Percentiles rank a stretch among this genome's conserved stretches.
These are phyloP conservation scores for Ricordea florida DNA, from an alignment of 92 coral and sea anemone species.

Conservation along the genomic window DNA sequence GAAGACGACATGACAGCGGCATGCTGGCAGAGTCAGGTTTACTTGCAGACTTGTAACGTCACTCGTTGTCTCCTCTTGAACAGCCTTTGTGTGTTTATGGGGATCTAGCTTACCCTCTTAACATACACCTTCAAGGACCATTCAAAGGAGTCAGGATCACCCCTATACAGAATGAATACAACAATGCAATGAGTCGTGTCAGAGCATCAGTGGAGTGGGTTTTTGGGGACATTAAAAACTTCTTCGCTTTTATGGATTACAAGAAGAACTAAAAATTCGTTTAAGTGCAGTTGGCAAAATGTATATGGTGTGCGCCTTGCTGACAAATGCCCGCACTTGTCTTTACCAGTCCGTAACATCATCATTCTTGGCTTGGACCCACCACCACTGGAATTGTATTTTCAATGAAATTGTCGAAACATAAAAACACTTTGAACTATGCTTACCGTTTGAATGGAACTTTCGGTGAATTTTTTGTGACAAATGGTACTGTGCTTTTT, in stretches of 20 bases:
- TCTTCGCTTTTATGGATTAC: slow-evolving; percentile 46
- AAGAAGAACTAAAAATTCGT: slow-evolving; percentile 45
- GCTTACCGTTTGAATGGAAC: too few relatives aligned
- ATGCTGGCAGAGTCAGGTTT: slow-evolving; percentile 41
- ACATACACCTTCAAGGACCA: slow-evolving; percentile 41
- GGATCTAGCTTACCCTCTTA: slow-evolving; percentile 52
- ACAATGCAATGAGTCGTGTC: slow-evolving; percentile 28
- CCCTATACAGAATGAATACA: slow-evolving; percentile 33
- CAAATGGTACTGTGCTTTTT: too few relatives aligned
- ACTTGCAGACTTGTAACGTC: slow-evolving; percentile 26
- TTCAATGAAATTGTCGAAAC: slow-evolving; percentile 5
- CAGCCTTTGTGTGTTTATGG: slow-evolving; percentile 43
- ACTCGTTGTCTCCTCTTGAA: slow-evolving; percentile 13
- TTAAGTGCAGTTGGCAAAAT: slow-evolving; percentile 54
- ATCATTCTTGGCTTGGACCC: slow-evolving; percentile 36
- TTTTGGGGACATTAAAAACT: slow-evolving; percentile 28
- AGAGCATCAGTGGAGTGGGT: slow-evolving; percentile 28
- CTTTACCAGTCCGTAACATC: slow-evolving; percentile 39
- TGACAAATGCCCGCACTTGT: slow-evolving; percentile 40
- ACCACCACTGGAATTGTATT: slow-evolving; percentile 49
- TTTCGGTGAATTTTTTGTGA: too few relatives aligned
- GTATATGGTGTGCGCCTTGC: slow-evolving; percentile 42
- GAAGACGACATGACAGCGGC: slow-evolving; percentile 56
- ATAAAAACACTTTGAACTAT: slow-evolving; percentile 10
- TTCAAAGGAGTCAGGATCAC: slow-evolving; percentile 49